These are phyloP conservation scores for Pteromalus puparum DNA, from an alignment of 1,140 invertebrate genomes.

Conservation along the genomic window DNA sequence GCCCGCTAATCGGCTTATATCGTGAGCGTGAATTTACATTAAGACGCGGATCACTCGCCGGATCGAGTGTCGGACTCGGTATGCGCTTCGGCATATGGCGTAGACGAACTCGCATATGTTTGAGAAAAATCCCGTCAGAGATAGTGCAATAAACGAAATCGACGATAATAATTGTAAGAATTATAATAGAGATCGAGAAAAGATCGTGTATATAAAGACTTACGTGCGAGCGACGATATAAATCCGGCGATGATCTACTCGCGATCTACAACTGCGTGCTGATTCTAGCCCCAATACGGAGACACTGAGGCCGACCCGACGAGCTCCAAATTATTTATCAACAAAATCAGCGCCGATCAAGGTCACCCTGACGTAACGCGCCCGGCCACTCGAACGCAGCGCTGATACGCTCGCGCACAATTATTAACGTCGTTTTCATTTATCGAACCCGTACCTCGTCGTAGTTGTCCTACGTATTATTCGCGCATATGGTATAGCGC, in stretches of 20 bases:
- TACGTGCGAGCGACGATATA: slow-evolving; percentile 51
- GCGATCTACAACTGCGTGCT: slow-evolving; percentile 61
- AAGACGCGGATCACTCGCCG: slow-evolving; percentile 51
- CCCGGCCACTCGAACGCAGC: background rate
- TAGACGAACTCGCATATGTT: too few species aligned
- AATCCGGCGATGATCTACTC: slow-evolving; percentile 50
- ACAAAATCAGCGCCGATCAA: slow-evolving; percentile 60
- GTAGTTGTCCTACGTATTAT: background rate
- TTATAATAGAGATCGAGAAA: background rate
- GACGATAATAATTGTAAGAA: background rate
- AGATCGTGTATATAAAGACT: too few species aligned
- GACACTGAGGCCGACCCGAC: slow-evolving; percentile 60
- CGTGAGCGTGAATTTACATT: slow-evolving; percentile 12
- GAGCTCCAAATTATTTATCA: slow-evolving; percentile 65
- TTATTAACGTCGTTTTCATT: background rate
- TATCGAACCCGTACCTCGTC: background rate
- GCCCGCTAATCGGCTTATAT: slow-evolving; percentile 52
- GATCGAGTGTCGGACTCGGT: slow-evolving; percentile 58
- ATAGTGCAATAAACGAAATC: background rate
- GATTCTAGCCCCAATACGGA: slow-evolving; percentile 57
- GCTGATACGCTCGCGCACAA: background rate
- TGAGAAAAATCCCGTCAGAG: too few species aligned
- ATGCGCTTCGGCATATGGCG: too few species aligned
- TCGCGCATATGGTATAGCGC: background rate
- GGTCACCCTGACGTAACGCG: slow-evolving; percentile 63